phyloP scores from a whole-genome alignment of 2,797 vertebrate genomes.

The Threskiornis aethiopicus region DNA sequence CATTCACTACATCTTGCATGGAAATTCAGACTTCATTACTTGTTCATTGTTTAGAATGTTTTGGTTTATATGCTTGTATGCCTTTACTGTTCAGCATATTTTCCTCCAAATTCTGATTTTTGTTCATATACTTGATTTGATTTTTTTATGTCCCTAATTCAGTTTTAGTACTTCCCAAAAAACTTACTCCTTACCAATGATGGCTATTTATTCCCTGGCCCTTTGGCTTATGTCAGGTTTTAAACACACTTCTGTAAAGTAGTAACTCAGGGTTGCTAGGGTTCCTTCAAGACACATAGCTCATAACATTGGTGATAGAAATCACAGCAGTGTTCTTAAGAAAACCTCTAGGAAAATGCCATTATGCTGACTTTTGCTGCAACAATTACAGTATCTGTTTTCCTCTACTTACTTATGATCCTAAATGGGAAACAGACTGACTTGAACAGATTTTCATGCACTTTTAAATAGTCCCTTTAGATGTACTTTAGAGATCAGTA shows the following conservation, averaged over 20 bases:
- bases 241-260: slow-evolving; percentile 17
- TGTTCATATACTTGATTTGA: background rate
- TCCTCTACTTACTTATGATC: background rate
- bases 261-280: slow-evolving; percentile 4
- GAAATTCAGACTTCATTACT: background rate
- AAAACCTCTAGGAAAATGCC: background rate
- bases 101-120: background rate
- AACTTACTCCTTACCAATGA: background rate
- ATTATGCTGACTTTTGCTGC: background rate
- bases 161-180: background rate
- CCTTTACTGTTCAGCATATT: background rate
- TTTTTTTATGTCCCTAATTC: background rate
- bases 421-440: background rate
- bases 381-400: background rate
- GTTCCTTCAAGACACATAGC: slow-evolving; percentile 6
- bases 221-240: slow-evolving; percentile 10
- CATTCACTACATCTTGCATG: background rate
- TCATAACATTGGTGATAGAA: slow-evolving; percentile 9
- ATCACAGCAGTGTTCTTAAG: background rate
- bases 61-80: background rate
- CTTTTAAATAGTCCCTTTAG: background rate
- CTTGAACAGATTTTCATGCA: background rate
- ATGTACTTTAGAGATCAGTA: background rate
- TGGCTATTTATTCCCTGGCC: background rate
- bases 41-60: background rate